A percentile compares a stretch with the other conserved stretches of the same genome.
These are phyloP conservation scores for Standfussiana lucernea DNA, from an alignment of 2,888 invertebrate species.

Conservation along the genomic window DNA sequence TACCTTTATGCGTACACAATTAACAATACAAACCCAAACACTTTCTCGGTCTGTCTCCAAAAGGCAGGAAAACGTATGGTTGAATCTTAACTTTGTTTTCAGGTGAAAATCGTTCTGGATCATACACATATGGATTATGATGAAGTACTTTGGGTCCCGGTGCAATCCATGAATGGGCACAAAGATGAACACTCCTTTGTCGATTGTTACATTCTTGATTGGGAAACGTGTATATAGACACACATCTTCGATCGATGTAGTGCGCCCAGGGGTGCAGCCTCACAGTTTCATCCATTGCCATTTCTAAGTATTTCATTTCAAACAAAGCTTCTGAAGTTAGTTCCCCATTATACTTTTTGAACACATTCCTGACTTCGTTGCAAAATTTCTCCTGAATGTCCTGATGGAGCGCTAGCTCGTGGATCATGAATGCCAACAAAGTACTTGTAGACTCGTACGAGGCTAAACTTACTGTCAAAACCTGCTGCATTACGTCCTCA, in stretches of 20 bases:
- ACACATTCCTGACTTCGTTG: conserved; percentile 13
- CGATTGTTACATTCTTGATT: conserved; percentile 10
- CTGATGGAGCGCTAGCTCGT: conserved; percentile 17
- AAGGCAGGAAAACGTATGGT: conserved; percentile 19
- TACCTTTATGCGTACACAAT: not conserved
- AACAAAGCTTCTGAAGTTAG: conserved; percentile 2
- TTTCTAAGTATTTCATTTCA: conserved; percentile 28
- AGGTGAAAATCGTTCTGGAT: conserved; percentile 17
- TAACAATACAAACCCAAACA: conserved; percentile 17
- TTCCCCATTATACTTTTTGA: conserved; percentile 4
- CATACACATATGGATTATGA: conserved; percentile 5
- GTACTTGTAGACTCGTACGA: not conserved
- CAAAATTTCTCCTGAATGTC: conserved; percentile 24
- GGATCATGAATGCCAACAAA: not conserved
- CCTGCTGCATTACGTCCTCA: conserved; percentile 1
- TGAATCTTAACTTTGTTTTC: conserved; percentile 9
- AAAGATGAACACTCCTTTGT: not conserved
- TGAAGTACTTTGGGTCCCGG: conserved; percentile 7
- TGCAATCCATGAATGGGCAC: conserved; percentile 15
- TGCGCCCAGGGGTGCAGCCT: not conserved
- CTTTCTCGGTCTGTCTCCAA: conserved; percentile 17
- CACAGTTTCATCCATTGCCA: conserved; percentile 8
- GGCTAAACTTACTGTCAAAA: conserved; percentile 2
- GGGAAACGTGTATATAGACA: conserved; percentile 12
- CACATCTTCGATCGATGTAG: conserved; percentile 13